A percentile compares a stretch with the other conserved stretches of the same genome.
These are phyloP conservation scores for Pyrocoelia pectoralis DNA, from an alignment of 2,888 invertebrate species.

Conservation along the genomic window DNA sequence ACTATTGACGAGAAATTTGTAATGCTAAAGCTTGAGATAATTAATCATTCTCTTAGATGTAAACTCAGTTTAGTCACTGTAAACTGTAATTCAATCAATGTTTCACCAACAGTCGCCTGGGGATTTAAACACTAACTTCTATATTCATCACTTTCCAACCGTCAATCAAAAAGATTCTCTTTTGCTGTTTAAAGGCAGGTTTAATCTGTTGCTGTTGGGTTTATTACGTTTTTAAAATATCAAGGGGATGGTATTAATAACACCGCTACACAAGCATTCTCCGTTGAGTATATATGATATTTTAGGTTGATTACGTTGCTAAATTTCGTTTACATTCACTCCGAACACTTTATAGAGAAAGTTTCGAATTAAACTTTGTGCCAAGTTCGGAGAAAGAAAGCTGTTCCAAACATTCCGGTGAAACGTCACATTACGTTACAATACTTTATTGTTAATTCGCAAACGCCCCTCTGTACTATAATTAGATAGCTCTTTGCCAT, in stretches of 20 bases:
- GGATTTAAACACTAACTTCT: slow-evolving; percentile 18
- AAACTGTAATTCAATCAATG: slow-evolving; percentile 28
- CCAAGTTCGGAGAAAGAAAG: not conserved
- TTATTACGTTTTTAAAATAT: not conserved
- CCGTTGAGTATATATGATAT: too few species aligned
- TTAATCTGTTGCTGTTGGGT: not conserved
- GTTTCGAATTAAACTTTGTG: not conserved
- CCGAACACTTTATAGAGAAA: not conserved
- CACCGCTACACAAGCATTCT: too few species aligned
- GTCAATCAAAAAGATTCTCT: slow-evolving; percentile 16
- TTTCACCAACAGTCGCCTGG: slow-evolving; percentile 16
- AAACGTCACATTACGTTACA: not conserved
- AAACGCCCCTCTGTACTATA: too few species aligned
- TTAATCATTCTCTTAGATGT: slow-evolving; percentile 27
- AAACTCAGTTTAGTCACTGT: slow-evolving; percentile 25
- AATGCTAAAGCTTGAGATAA: slow-evolving; percentile 17
- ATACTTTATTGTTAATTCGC: too few species aligned
- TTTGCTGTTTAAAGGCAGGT: not conserved
- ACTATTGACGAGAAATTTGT: slow-evolving; percentile 15
- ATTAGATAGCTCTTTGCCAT: too few species aligned
- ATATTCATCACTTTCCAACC: slow-evolving; percentile 21
- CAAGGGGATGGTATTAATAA: too few species aligned
- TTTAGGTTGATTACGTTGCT: not conserved
- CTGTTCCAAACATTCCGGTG: not conserved
- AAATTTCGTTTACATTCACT: not conserved